phyloP scores from a whole-genome alignment of 2,113 vertebrate genomes.

The Baryphthengus martii region DNA sequence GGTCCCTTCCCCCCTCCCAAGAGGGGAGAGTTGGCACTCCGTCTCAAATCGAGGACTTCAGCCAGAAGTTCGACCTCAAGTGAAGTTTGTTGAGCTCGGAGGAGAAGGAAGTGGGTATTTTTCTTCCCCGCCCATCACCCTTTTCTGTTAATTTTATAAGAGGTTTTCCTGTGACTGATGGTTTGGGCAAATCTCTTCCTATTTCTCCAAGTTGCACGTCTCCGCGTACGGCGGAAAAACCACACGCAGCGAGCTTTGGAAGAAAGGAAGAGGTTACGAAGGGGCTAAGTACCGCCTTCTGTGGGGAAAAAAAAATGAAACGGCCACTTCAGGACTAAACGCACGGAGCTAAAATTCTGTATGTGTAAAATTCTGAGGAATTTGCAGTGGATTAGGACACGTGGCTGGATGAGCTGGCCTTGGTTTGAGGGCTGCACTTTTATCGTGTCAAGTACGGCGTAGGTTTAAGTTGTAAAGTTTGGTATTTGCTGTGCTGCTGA shows the following conservation, averaged over 20 bases:
- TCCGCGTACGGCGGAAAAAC: background rate
- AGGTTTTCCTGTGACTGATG: background rate
- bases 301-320: background rate
- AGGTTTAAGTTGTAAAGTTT: background rate
- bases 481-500: background rate
- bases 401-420: background rate
- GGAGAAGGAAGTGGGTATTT: background rate
- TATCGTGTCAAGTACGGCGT: background rate
- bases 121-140: background rate
- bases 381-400: rapidly evolving
- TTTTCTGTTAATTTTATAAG: background rate
- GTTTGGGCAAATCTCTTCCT: background rate
- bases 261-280: background rate
- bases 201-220: background rate
- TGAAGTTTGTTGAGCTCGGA: background rate
- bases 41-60: background rate
- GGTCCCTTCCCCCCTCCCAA: background rate
- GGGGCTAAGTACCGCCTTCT: background rate
- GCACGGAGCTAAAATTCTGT: background rate
- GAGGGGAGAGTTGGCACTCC: background rate
- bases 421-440: background rate
- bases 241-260: background rate
- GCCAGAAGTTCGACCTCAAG: background rate
- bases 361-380: background rate
- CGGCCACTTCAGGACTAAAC: background rate